A percentile compares a stretch with the other conserved stretches of the same genome.
These are phyloP conservation scores for Lasioglossum malachurum DNA, from an alignment of 2,888 invertebrate genomes.

Conservation along the genomic window DNA sequence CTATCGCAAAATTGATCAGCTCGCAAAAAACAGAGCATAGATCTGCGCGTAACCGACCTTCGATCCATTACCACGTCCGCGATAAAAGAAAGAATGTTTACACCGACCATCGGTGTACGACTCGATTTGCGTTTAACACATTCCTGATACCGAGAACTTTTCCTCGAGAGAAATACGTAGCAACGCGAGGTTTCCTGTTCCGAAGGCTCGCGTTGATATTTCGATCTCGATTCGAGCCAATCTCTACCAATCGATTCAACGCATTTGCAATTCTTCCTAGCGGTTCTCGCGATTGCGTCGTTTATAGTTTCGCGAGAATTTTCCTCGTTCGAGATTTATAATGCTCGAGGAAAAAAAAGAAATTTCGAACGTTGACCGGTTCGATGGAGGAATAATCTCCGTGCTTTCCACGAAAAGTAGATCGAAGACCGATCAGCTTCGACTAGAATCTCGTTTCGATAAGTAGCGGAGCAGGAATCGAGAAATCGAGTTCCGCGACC, in stretches of 20 bases:
- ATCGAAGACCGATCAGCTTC: constrained; percentile 34
- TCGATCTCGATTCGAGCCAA: constrained; percentile 65
- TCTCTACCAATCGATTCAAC: constrained; percentile 60
- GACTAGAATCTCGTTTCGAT: constrained; percentile 23
- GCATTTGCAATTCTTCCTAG: constrained; percentile 55
- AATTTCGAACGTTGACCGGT: not conserved
- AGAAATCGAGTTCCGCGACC: constrained; percentile 66
- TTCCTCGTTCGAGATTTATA: constrained; percentile 28
- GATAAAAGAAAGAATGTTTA: not conserved
- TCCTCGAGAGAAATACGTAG: constrained; percentile 55
- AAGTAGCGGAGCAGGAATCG: constrained; percentile 50
- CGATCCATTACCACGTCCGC: not conserved
- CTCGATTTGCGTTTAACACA: constrained; percentile 38
- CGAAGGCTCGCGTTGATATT: constrained; percentile 66
- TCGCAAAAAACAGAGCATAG: not conserved
- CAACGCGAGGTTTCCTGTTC: constrained; percentile 51
- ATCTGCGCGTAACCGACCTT: constrained; percentile 1
- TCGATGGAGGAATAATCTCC: not conserved
- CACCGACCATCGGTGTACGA: not conserved
- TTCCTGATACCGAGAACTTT: constrained; percentile 56
- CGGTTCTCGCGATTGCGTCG: constrained; percentile 19
- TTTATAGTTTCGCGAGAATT: constrained; percentile 48
- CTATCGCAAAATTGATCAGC: not conserved
- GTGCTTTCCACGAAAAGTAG: constrained; percentile 17
- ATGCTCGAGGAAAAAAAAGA: too few species aligned